Evolutionary conservation across 2,888 invertebrate genomes (phyloP).

Genomic region (Melangyna quadrimaculata): DNA sequence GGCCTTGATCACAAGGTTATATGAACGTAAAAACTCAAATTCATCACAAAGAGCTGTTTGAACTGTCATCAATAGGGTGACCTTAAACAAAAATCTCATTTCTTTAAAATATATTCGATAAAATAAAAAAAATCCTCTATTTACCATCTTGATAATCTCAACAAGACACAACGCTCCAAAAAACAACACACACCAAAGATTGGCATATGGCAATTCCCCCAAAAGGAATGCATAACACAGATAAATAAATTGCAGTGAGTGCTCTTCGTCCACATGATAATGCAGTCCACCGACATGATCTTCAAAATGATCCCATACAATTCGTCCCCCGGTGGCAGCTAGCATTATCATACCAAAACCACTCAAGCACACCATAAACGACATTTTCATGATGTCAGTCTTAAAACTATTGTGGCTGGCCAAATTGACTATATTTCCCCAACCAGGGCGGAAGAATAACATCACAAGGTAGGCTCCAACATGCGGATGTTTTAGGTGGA

Average conservation of each 20-base stretch:
- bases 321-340: conserved; percentile 75
- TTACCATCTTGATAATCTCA: conserved; percentile 90
- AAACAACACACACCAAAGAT: conserved; percentile 88
- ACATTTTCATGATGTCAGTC: conserved; percentile 84
- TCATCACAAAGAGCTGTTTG: conserved; percentile 79
- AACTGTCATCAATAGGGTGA: conserved; percentile 77
- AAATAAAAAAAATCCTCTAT: too few species aligned
- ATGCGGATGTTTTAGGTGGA: conserved; percentile 46
- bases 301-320: conserved; percentile 79
- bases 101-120: too few species aligned
- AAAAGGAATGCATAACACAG: conserved; percentile 77
- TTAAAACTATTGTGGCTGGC: conserved; percentile 91
- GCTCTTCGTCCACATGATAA: conserved; percentile 76
- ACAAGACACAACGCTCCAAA: conserved; percentile 89
- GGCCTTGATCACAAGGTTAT: conserved; percentile 74
- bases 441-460: conserved; percentile 92
- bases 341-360: conserved; percentile 76
- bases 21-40: conserved; percentile 75
- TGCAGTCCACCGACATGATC: conserved; percentile 77
- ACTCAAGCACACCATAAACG: conserved; percentile 76
- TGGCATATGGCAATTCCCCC: conserved; percentile 75
- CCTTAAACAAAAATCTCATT: conserved; percentile 69
- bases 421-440: conserved; percentile 91
- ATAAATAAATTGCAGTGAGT: conserved; percentile 78
- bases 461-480: conserved; percentile 74